Base-by-base conservation (phyloP, 1,140 invertebrate genomes). In the Danaus plexippus region DNA sequence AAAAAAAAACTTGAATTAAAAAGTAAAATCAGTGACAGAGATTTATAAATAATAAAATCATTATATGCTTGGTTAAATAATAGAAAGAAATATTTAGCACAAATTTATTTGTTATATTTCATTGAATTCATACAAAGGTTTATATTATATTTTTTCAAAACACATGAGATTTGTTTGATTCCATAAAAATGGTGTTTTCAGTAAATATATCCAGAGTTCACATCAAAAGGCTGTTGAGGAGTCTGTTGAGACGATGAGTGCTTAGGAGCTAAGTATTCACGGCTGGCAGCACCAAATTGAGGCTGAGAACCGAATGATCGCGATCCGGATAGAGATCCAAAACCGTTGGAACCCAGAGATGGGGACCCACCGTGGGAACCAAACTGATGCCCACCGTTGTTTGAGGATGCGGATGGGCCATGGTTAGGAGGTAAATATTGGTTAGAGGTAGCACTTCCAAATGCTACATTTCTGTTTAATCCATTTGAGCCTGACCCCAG, bases 201-300 rank as follows among this genome's bases (percentile, higher is more conserved):
- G 43, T 67, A 69, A 43, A 15, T 54, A 48, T 69, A 69, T 11
- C 66, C 66, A 18, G 66, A 61, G 47, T 82, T 49, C 51, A 80
- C 78, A 42, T 87, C 80, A 54, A 87, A 87, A 41, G 66, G 54
- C 53, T 87, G 83, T 48, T 85, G 81, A 47, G 83, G 80, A 43
- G 61, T 61, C 42, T 73, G 71, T 52, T 85, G 73, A 49, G 58
- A 66, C 22, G 22, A 32, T 32, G 66, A 57, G 11, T 58, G 11
- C 44, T 71, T 75, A 2, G 80, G 79, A 4, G 79, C 66, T 15
- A 81, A 66, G 69, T 86, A 84, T 55, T 86, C 80, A 42, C 77
- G 72, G 63, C 66, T 77, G 57, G 67, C 56, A n/a, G 71, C 66
- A 9, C 61, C 61, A 2, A 46, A 55, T 49, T 64, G 63, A 41